Conservation (phyloP, 2,888 invertebrate genomes). For the Habroteleia sp. region DNA sequence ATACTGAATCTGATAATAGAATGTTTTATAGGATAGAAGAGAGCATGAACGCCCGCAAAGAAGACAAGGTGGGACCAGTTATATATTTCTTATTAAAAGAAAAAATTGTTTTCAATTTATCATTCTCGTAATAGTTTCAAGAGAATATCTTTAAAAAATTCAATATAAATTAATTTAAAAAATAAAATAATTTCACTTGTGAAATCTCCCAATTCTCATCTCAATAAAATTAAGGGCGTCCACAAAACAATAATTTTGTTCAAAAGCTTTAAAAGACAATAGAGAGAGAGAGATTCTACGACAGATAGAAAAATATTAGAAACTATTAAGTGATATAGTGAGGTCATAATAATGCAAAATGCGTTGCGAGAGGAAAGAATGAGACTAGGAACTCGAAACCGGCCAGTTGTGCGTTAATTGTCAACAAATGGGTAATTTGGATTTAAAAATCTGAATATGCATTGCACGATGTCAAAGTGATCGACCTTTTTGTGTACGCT, state of each 20-base stretch:
- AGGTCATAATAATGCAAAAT: slow-evolving; percentile 23
- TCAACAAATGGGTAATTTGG: slow-evolving; percentile 1
- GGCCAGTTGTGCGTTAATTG: slow-evolving; percentile 1
- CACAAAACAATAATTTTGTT: too few relatives aligned
- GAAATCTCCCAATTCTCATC: too few relatives aligned
- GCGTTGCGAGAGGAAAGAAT: slow-evolving; percentile 12
- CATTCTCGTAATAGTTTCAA: too few relatives aligned
- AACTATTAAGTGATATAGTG: slow-evolving; percentile 15
- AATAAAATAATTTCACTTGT: too few relatives aligned
- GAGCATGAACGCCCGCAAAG: not conserved
- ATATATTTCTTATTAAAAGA: too few relatives aligned
- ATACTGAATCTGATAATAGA: not conserved
- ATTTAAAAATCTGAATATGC: slow-evolving; percentile 4
- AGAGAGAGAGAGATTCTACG: slow-evolving; percentile 22
- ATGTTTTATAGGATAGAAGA: not conserved
- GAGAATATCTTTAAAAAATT: too few relatives aligned
- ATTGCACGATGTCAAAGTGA: slow-evolving; percentile 31
- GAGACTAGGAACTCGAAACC: slow-evolving; percentile 1
- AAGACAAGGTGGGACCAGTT: not conserved
- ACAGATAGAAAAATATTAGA: slow-evolving; percentile 9
- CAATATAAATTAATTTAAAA: too few relatives aligned
- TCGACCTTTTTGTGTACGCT: slow-evolving; percentile 25
- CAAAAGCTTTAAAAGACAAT: slow-evolving; percentile 20
- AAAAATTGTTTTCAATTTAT: too few relatives aligned
- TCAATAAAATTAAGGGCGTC: slow-evolving; percentile 4